A percentile compares a stretch with the other conserved stretches of the same genome.
phyloP scores from a whole-genome alignment of 2,113 vertebrate species.

The Xyrauchen texanus region DNA sequence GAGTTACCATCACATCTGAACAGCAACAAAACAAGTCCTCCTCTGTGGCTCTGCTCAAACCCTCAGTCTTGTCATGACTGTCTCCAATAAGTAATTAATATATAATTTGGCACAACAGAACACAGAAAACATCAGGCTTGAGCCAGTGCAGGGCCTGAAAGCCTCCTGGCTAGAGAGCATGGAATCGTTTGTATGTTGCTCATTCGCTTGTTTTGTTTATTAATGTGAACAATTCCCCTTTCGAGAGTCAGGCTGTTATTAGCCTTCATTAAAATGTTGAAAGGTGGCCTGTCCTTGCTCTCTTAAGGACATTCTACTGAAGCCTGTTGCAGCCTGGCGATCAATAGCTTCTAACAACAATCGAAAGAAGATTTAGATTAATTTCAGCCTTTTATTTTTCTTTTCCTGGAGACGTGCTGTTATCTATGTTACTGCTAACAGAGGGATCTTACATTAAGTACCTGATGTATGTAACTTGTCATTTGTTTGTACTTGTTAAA shows the following conservation, averaged over 20 bases:
- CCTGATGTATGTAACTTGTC: not conserved
- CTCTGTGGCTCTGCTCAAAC: constrained; percentile 36
- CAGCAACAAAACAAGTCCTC: constrained; percentile 14
- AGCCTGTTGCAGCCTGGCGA: not conserved
- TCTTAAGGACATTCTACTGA: not conserved
- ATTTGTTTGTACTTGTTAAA: not conserved
- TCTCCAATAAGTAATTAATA: constrained; percentile 69
- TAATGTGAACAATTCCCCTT: constrained; percentile 49
- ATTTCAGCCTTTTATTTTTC: not conserved
- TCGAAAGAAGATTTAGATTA: not conserved
- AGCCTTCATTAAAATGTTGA: constrained; percentile 44
- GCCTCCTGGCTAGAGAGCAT: constrained; percentile 36
- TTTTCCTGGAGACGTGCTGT: not conserved
- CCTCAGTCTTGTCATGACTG: constrained; percentile 55
- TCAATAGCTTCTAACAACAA: not conserved
- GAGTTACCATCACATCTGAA: constrained; percentile 16
- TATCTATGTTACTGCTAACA: not conserved
- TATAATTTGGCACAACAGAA: constrained; percentile 62
- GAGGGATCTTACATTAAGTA: not conserved
- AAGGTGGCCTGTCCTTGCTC: constrained; percentile 37
- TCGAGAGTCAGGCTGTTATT: constrained; percentile 35
- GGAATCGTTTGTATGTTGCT: constrained; percentile 26
- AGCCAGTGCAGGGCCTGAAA: constrained; percentile 52
- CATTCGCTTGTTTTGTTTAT: constrained; percentile 44
- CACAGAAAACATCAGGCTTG: constrained; percentile 43